These are phyloP conservation scores for Alentia gelatinosa DNA, from an alignment of 2,888 invertebrate species.

Conservation along the genomic window DNA sequence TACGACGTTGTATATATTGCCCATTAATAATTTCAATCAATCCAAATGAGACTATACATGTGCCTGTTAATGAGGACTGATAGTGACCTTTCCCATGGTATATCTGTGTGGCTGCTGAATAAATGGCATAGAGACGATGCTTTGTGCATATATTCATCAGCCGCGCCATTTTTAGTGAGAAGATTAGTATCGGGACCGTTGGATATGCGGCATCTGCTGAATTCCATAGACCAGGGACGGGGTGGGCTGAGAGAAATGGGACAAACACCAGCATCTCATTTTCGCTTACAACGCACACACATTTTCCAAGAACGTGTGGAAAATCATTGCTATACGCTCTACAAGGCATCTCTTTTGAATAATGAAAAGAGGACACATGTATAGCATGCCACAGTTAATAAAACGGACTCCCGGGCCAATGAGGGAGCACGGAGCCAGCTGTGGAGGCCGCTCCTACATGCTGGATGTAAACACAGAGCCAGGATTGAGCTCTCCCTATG, in stretches of 20 bases:
- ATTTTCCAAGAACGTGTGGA: too few relatives aligned
- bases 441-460: background rate
- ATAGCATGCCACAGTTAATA: background rate
- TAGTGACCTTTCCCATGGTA: background rate
- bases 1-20: background rate
- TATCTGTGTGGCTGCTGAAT: background rate
- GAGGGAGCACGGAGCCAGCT: background rate
- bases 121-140: background rate
- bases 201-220: too few relatives aligned
- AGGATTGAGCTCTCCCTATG: background rate
- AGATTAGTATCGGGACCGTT: background rate
- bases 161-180: too few relatives aligned
- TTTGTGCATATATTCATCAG: background rate
- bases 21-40: background rate
- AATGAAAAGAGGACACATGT: too few relatives aligned
- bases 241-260: background rate
- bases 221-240: background rate
- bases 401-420: background rate
- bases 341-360: too few relatives aligned
- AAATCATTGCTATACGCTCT: too few relatives aligned
- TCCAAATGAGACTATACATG: background rate
- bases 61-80: background rate
- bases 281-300: background rate
- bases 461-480: background rate
- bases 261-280: background rate